phyloP scores from a whole-genome alignment of 1,140 invertebrate species.

The Zaprionus kolodkinae region DNA sequence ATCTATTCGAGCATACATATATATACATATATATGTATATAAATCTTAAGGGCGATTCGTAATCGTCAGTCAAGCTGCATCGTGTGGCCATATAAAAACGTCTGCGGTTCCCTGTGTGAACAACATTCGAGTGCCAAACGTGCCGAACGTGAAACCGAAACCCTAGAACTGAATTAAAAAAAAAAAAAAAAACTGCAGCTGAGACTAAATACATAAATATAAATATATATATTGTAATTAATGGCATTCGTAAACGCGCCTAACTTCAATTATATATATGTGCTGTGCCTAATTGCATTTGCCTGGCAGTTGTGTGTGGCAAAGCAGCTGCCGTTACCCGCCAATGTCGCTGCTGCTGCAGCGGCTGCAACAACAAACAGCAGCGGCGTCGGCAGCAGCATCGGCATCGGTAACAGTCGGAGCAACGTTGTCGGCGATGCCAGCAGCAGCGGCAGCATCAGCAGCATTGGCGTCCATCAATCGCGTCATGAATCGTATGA shows the following conservation, averaged over 20 bases:
- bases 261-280: conserved; percentile 45
- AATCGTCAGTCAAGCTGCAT: conserved; percentile 29
- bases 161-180: conserved; percentile 33
- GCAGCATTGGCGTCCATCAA: conserved; percentile 17
- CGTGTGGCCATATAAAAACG: conserved; percentile 55
- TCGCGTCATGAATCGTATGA: conserved; percentile 71
- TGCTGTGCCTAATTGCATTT: conserved; percentile 44
- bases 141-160: conserved; percentile 30
- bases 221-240: background rate
- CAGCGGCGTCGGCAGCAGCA: conserved; percentile 17
- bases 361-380: conserved; percentile 28
- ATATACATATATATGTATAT: too few relatives aligned
- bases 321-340: conserved; percentile 56
- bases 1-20: background rate
- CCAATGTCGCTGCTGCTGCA: conserved; percentile 44
- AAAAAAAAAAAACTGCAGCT: conserved; percentile 32
- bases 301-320: conserved; percentile 52
- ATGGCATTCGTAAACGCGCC: conserved; percentile 20
- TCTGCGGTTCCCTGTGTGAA: conserved; percentile 15
- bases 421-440: conserved; percentile 7
- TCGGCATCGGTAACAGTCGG: conserved; percentile 8
- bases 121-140: conserved; percentile 41
- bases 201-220: conserved; percentile 8
- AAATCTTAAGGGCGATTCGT: conserved; percentile 18
- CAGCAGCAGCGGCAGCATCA: background rate